Conservation (phyloP, 1,140 invertebrate species). For the Hyposmocoma kahamanoa region DNA sequence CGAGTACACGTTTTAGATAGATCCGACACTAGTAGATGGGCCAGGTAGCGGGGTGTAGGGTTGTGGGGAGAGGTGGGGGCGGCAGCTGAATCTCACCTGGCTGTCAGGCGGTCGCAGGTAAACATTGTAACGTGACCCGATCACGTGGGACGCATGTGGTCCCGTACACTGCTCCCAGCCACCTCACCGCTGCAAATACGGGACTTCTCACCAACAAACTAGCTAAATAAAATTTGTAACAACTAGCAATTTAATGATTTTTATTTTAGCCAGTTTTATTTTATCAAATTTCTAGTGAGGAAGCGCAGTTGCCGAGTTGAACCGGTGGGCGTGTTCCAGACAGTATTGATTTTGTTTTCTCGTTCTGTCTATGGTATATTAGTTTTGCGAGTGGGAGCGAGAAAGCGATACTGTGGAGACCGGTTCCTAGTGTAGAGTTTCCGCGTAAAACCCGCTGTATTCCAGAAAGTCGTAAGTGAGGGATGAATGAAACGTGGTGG, state of each 20-base stretch:
- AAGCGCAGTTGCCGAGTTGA: slow-evolving; percentile 65
- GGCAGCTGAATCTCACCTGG: slow-evolving; percentile 53
- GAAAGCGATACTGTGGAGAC: slow-evolving; percentile 43
- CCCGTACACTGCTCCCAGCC: not conserved
- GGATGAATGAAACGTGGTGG: slow-evolving; percentile 68
- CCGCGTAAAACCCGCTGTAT: slow-evolving; percentile 42
- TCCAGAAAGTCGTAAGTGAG: slow-evolving; percentile 46
- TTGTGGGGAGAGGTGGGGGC: slow-evolving; percentile 8
- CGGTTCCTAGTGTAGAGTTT: slow-evolving; percentile 59
- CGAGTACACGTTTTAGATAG: too few species aligned
- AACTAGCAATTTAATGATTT: slow-evolving; percentile 57
- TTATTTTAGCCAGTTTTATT: slow-evolving; percentile 67
- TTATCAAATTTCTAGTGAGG: slow-evolving; percentile 66
- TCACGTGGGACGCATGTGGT: slow-evolving; percentile 59
- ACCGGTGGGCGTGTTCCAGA: slow-evolving; percentile 64
- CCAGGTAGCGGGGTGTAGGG: not conserved
- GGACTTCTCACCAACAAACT: not conserved
- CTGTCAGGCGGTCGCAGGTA: slow-evolving; percentile 56
- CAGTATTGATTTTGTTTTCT: slow-evolving; percentile 65
- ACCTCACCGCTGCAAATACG: not conserved
- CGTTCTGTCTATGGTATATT: slow-evolving; percentile 35
- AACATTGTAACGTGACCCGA: slow-evolving; percentile 63
- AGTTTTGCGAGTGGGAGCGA: slow-evolving; percentile 27
- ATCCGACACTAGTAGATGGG: too few species aligned
- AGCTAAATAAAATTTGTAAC: slow-evolving; percentile 16